phyloP scores from a whole-genome alignment of 2,113 vertebrate species.

The Stegastes partitus region DNA sequence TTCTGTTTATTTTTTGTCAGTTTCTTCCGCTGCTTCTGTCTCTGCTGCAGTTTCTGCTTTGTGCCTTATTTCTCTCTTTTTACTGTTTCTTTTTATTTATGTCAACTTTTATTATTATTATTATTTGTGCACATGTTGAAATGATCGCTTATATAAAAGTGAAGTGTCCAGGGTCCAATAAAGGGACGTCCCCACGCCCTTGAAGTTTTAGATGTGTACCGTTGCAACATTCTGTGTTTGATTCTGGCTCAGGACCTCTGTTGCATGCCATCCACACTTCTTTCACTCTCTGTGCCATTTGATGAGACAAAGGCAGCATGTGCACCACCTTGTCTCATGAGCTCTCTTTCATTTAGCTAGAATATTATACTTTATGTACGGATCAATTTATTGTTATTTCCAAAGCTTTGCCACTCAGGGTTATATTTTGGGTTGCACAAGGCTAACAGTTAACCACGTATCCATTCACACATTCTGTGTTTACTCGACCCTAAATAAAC shows the following conservation, averaged over 20 bases:
- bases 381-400: no score
- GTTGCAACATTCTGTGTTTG: background rate
- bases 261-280: no score
- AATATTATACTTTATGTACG: no score
- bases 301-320: background rate
- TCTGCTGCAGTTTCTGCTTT: slow-evolving; percentile 7
- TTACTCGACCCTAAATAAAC: slow-evolving; percentile 42
- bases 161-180: background rate
- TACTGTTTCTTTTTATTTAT: background rate
- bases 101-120: background rate
- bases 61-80: slow-evolving; percentile 1
- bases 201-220: background rate
- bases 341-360: background rate
- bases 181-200: background rate
- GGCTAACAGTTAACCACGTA: slow-evolving; percentile 31
- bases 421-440: no score
- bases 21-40: slow-evolving; percentile 10
- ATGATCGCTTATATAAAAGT: background rate
- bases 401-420: no score
- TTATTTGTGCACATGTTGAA: background rate
- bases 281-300: no score
- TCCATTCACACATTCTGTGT: slow-evolving; percentile 24
- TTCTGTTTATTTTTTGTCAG: background rate
- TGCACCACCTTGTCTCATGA: background rate
- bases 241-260: background rate